Evolutionary conservation across 2,888 invertebrate species (phyloP), one percentile per base, ranked within the genome.

Genomic region (Limnephilus lunatus): DNA sequence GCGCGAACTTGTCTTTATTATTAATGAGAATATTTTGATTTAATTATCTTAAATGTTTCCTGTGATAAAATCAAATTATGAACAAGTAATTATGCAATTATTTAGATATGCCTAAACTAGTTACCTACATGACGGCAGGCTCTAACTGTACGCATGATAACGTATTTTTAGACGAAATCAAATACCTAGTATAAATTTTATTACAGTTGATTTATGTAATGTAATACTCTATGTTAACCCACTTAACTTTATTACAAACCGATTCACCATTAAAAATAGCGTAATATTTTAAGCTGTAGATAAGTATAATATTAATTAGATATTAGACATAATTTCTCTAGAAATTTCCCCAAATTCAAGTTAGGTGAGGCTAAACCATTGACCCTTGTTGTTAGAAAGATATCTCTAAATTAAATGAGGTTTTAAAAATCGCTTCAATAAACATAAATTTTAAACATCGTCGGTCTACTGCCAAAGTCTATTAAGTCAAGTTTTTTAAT

Each of bases 1-100:
- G 31, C 32, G 32, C 15, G 32, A 82, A 82, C 82, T 82, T 32
- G 31, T 82, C 82, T 82, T 82, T 31, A 31, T 32, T 82, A 82
- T 82, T 82, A 82, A 82, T 82, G 32, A 32, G 31, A 68, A 68
- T 82, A 82, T 82, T 82, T 31, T n/a, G 68, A 68, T 68, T 68
- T 68, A 68, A 68, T n/a, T n/a, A 68, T 68, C n/a, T 68, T 68
- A 68, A 68, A 68, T 68, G n/a, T 68, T 68, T 68, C n/a, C 68
- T 68, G 68, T 68, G 68, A 68, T 68, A 9, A 68, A 68, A 25
- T 9, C 25, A 68, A 25, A 25, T 68, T 68, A 7, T n/a, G 7
- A 9, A 68, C 68, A n/a, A 7, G 5, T 25, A 68, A 68, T 68
- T 68, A 68, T 25, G 68, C 25, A 68, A 68, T 68, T 4, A 68